Percentiles rank a stretch among this genome's conserved stretches.
Evolutionary conservation across 2,113 vertebrate genomes (phyloP).

Genomic region (Crotalus tigris): DNA sequence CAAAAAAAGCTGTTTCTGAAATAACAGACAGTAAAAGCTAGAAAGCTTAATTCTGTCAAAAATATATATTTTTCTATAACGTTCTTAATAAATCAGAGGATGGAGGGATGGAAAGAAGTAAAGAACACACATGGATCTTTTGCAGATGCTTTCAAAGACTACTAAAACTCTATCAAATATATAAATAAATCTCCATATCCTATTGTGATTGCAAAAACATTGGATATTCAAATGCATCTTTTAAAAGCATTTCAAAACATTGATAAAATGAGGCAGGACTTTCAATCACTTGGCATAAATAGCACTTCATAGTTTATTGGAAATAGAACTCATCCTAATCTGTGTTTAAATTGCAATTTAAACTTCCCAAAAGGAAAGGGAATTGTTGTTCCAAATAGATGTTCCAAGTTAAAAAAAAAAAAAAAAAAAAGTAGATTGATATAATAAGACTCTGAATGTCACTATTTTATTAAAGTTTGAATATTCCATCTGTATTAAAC

Average conservation of each 20-base stretch:
- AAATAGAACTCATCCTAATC: neutral
- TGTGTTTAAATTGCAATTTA: neutral
- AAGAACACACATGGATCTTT: neutral
- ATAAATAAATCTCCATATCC: neutral
- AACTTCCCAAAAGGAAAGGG: neutral
- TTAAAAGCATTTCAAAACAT: neutral
- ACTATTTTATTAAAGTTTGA: neutral
- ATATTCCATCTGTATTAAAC: neutral
- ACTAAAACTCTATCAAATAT: neutral
- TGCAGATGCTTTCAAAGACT: neutral
- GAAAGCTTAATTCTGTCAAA: neutral
- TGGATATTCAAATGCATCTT: neutral
- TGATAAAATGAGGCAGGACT: neutral
- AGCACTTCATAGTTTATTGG: neutral
- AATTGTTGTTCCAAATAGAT: neutral
- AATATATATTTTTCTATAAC: neutral
- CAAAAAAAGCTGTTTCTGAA: neutral
- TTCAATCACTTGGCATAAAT: neutral
- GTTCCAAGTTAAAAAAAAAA: neutral
- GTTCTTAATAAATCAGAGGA: neutral
- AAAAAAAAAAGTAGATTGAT: neutral
- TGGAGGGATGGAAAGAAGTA: neutral
- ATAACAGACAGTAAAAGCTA: neutral
- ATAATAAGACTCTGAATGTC: neutral
- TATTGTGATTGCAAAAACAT: neutral